These are phyloP conservation scores for Protosalanx chinensis DNA, from an alignment of 2,797 vertebrate genomes.

Conservation along the genomic window DNA sequence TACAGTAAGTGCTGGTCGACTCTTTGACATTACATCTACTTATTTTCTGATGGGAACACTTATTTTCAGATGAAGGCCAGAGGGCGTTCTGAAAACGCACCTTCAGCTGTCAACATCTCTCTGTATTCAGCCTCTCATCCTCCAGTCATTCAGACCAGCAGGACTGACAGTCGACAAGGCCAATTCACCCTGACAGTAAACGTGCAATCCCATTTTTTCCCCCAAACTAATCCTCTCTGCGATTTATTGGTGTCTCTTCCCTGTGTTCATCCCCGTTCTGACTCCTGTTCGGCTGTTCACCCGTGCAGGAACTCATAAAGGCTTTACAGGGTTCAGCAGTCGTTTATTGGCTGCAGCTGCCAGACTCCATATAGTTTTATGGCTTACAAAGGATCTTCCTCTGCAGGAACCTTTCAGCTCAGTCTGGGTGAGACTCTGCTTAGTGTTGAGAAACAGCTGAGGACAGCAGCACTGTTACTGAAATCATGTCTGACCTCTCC, in stretches of 20 bases:
- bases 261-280: slow-evolving; percentile 44
- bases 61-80: slow-evolving; percentile 38
- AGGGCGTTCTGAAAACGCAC: slow-evolving; percentile 10
- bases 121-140: slow-evolving; percentile 27
- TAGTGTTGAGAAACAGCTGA: slow-evolving; percentile 35
- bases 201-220: slow-evolving; percentile 52
- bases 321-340: slow-evolving; percentile 68
- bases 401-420: slow-evolving; percentile 29
- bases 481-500: slow-evolving; percentile 10
- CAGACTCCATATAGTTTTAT: slow-evolving; percentile 63
- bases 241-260: slow-evolving; percentile 58
- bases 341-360: slow-evolving; percentile 72
- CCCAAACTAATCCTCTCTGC: slow-evolving; percentile 52
- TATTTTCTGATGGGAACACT: slow-evolving; percentile 33
- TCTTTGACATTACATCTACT: slow-evolving; percentile 31
- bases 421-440: slow-evolving; percentile 20
- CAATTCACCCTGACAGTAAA: slow-evolving; percentile 55
- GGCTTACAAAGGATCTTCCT: slow-evolving; percentile 64
- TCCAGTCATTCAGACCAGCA: slow-evolving; percentile 37
- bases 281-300: slow-evolving; percentile 49
- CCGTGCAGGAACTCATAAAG: slow-evolving; percentile 58
- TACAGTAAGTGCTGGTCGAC: slow-evolving; percentile 8
- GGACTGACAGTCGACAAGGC: slow-evolving; percentile 45
- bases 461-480: slow-evolving; percentile 18
- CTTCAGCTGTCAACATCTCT: slow-evolving; percentile 6